These are phyloP conservation scores for Apis florea DNA, from an alignment of 1,140 invertebrate species.

Conservation along the genomic window DNA sequence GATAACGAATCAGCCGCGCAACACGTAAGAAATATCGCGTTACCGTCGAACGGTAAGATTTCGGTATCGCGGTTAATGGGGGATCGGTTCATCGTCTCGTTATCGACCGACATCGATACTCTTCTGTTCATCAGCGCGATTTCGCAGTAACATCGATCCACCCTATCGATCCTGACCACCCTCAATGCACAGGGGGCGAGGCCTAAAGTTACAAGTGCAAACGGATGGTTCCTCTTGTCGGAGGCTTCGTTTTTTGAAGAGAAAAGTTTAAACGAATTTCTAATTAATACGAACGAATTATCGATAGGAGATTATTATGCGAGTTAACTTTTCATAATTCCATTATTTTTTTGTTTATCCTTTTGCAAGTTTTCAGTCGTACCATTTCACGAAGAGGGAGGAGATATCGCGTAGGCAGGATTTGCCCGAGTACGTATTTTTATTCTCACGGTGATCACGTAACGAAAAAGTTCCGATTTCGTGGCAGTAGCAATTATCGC, in stretches of 20 bases:
- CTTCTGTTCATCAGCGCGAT: slow-evolving; percentile 31
- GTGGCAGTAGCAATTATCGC: slow-evolving; percentile 22
- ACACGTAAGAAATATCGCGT: slow-evolving; percentile 39
- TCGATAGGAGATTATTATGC: not conserved
- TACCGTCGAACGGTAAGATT: slow-evolving; percentile 41
- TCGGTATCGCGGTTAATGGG: slow-evolving; percentile 30
- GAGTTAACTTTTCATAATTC: too few species aligned
- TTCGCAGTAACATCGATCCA: slow-evolving; percentile 43
- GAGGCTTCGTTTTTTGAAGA: too few species aligned
- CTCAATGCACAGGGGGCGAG: too few species aligned
- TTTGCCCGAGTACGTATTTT: slow-evolving; percentile 20
- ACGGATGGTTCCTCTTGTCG: too few species aligned
- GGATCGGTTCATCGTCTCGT: slow-evolving; percentile 50
- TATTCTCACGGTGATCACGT: slow-evolving; percentile 20
- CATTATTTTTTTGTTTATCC: too few species aligned
- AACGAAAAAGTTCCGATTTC: slow-evolving; percentile 41
- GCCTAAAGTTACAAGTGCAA: too few species aligned
- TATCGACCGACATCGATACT: slow-evolving; percentile 56
- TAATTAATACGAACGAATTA: not conserved
- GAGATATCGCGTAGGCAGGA: not conserved
- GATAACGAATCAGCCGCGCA: slow-evolving; percentile 21
- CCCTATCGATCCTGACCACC: slow-evolving; percentile 6
- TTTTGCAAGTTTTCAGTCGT: too few species aligned
- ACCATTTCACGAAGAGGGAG: not conserved
- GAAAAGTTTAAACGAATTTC: too few species aligned